A percentile compares a stretch with the other conserved stretches of the same genome.
Conservation (phyloP, 2,113 vertebrate species). For the Saguinus midas region DNA sequence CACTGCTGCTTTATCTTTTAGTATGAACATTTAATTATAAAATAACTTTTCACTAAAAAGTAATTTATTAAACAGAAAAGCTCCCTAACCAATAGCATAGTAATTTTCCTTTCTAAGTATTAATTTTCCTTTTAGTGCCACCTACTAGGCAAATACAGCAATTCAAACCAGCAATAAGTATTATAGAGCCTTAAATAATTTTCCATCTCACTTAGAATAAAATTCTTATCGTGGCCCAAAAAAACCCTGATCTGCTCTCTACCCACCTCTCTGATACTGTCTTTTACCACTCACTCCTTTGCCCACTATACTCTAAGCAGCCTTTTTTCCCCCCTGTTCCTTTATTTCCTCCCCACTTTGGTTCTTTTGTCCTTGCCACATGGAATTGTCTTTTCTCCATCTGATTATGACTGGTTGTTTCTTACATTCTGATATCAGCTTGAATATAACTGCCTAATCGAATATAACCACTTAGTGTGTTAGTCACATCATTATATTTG, state of each 20-base stretch:
- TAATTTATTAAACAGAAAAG: constrained; percentile 67
- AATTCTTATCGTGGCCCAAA: not conserved
- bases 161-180: constrained; percentile 9
- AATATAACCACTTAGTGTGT: not conserved
- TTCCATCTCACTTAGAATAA: constrained; percentile 21
- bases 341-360: constrained; percentile 6
- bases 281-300: not conserved
- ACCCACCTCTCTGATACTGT: constrained; percentile 5
- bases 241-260: not conserved
- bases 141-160: constrained; percentile 24
- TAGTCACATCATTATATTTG: not conserved
- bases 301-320: not conserved
- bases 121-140: constrained; percentile 57
- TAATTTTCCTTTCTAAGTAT: constrained; percentile 54
- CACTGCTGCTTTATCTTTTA: constrained; percentile 55
- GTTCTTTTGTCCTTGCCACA: not conserved
- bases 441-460: not conserved
- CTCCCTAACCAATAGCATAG: constrained; percentile 29
- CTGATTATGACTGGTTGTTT: not conserved
- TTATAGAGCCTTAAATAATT: constrained; percentile 18
- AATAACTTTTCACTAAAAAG: constrained; percentile 67
- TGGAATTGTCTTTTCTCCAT: constrained; percentile 3
- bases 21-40: constrained; percentile 69
- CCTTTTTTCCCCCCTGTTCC: not conserved
- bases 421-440: not conserved